phyloP scores from a whole-genome alignment of 1,140 invertebrate species.

The Drosophila pruinosa region DNA sequence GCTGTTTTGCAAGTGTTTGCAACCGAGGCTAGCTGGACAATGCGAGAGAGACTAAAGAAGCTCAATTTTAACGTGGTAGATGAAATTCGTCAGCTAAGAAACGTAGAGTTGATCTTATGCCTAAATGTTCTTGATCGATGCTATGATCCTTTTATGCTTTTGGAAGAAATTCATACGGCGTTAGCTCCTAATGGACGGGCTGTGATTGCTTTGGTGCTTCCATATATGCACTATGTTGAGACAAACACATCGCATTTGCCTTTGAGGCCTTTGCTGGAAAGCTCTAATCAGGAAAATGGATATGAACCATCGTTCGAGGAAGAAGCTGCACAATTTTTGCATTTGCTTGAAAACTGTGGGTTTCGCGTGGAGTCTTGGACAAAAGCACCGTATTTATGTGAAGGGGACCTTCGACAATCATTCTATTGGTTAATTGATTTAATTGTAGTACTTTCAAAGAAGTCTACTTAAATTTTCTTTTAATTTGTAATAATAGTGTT shows the following conservation, averaged over 20 bases:
- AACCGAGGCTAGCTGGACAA: constrained; percentile 92
- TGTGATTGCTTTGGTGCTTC: constrained; percentile 92
- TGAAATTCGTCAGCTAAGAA: constrained; percentile 60
- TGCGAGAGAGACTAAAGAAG: constrained; percentile 88
- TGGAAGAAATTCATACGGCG: constrained; percentile 86
- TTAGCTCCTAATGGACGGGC: constrained; percentile 88
- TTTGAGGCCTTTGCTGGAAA: constrained; percentile 68
- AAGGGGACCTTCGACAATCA: constrained; percentile 93
- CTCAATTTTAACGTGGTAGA: constrained; percentile 86
- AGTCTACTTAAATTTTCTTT: constrained; percentile 13
- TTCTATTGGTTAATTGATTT: constrained; percentile 95
- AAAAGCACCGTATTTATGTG: constrained; percentile 95
- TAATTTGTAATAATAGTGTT: not conserved
- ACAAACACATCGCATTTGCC: constrained; percentile 82
- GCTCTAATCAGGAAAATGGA: constrained; percentile 30
- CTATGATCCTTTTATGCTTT: constrained; percentile 88
- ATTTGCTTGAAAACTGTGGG: constrained; percentile 84
- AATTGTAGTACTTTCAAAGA: constrained; percentile 87
- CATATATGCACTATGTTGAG: constrained; percentile 95
- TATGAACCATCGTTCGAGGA: constrained; percentile 70
- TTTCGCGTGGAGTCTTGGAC: constrained; percentile 91
- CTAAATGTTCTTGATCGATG: constrained; percentile 95
- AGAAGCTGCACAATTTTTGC: constrained; percentile 72
- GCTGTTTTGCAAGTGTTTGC: constrained; percentile 89
- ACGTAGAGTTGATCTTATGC: constrained; percentile 88